Evolutionary conservation across 1,140 invertebrate genomes (phyloP).

Genomic region (Drosophila arizonae): DNA sequence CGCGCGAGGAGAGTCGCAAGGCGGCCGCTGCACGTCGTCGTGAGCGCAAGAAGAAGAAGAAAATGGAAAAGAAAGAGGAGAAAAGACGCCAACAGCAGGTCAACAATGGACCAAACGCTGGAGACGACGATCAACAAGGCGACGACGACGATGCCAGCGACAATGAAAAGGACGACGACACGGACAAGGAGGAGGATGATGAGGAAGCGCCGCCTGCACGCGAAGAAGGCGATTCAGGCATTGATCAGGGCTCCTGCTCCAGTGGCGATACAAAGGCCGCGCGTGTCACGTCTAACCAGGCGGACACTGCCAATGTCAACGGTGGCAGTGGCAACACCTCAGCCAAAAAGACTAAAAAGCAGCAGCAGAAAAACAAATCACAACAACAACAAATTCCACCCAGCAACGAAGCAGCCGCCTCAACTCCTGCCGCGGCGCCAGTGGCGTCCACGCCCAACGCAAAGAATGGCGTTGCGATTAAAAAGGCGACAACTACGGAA

Average conservation of each 20-base stretch:
- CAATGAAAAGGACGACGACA: constrained; percentile 88
- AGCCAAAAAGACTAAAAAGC: constrained; percentile 91
- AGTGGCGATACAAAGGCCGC: constrained; percentile 87
- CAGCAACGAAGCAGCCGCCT: constrained; percentile 24
- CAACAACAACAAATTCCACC: constrained; percentile 9
- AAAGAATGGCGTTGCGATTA: constrained; percentile 41
- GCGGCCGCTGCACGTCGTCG: constrained; percentile 94
- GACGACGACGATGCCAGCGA: constrained; percentile 92
- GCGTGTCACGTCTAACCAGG: constrained; percentile 72
- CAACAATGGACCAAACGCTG: constrained; percentile 33
- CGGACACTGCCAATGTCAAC: constrained; percentile 16
- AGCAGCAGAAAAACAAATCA: constrained; percentile 59
- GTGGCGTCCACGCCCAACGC: constrained; percentile 16
- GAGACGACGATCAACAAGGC: constrained; percentile 74
- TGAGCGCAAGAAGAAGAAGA: constrained; percentile 97
- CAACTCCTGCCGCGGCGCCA: constrained; percentile 3
- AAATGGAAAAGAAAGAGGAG: constrained; percentile 94
- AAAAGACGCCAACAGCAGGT: constrained; percentile 85
- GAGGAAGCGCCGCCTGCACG: constrained; percentile 86
- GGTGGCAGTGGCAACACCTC: constrained; percentile 83
- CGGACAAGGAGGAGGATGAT: constrained; percentile 87
- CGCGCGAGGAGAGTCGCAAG: constrained; percentile 94
- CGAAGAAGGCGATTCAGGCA: constrained; percentile 93
- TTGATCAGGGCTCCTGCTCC: constrained; percentile 93
- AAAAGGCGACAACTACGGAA: constrained; percentile 40